Evolutionary conservation across 1,140 invertebrate species (phyloP), one percentile per base, ranked within the genome.

Genomic region (Carcinoscorpius rotundicauda): DNA sequence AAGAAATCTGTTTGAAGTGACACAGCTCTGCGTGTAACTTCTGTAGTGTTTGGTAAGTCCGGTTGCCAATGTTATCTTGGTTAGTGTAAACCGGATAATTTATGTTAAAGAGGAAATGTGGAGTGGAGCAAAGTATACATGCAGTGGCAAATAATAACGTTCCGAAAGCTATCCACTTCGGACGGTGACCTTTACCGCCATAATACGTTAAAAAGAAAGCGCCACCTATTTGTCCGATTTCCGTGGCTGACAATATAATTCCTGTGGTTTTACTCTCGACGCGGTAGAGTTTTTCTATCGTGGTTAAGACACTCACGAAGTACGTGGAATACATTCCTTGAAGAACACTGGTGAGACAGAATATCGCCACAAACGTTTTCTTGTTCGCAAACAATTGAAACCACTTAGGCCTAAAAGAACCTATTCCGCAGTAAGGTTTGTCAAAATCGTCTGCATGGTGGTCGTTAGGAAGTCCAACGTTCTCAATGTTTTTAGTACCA

Each of bases 271-370:
- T 93, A 61, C 91, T 95, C 72, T 94, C 91, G 59, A 97, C 89
- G 80, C 93, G 89, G 76, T 95, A 97, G 52, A 97, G 80, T 79
- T 97, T 97, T 78, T 98, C 94, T 55, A 98, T 91, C 6, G 93
- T 97, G 50, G 95, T 97, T 73, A 97, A 93, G 64, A 95, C 91
- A 73, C 90, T 93, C 51, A 95, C 93, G 75, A 97, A 93, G 77
- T 97, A 98, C 48, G 91, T 94, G 76, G 89, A 89, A 75, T 90
- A 95, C 87, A 93, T 93, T 51, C 92, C 92, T 77, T 93, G 91
- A 8, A 94, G 80, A 0, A 95, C 88, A 59, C 69, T 71, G 9
- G 72, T 72, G n/a, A 72, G 51, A 71, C 91, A 89, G 77, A 94
- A 95, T 6, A 89, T 86, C 64, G 87, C 82, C 76, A 95, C 83